Evolutionary conservation across 2,888 invertebrate species (phyloP).

Genomic region (Eupithecia pulchellata): DNA sequence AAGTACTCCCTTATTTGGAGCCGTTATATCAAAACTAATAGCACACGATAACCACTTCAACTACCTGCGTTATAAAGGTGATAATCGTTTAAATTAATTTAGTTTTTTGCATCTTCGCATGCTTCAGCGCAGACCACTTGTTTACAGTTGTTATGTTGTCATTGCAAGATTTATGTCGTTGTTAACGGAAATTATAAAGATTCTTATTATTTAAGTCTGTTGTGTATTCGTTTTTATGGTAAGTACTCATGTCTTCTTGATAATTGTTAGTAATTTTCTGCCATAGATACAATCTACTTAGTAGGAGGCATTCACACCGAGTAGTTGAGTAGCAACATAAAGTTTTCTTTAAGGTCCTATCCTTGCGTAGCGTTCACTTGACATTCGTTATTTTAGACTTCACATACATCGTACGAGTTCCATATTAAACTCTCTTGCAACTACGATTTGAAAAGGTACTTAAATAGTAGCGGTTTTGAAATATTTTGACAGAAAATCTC

Average conservation of each 20-base stretch:
- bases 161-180: conserved; percentile 40
- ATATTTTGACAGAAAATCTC: too few relatives aligned
- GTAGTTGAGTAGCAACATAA: background rate
- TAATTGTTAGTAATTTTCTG: conserved; percentile 11
- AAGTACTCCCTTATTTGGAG: conserved; percentile 22
- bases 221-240: background rate
- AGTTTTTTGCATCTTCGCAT: conserved; percentile 40
- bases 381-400: background rate
- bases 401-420: too few relatives aligned
- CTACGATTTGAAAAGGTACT: too few relatives aligned
- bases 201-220: conserved; percentile 30
- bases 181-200: conserved; percentile 9
- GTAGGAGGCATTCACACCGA: background rate
- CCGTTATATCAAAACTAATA: conserved; percentile 3
- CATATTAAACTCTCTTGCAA: too few relatives aligned
- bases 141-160: conserved; percentile 53
- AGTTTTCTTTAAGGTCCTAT: background rate
- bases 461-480: too few relatives aligned
- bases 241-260: background rate
- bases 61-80: background rate
- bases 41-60: conserved; percentile 16
- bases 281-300: conserved; percentile 2
- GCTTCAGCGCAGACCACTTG: conserved; percentile 39
- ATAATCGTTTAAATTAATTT: conserved; percentile 12
- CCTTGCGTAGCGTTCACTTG: background rate